A percentile compares a stretch with the other conserved stretches of the same genome.
Evolutionary conservation across 2,113 vertebrate species (phyloP).

Genomic region (Tupaia chinensis): DNA sequence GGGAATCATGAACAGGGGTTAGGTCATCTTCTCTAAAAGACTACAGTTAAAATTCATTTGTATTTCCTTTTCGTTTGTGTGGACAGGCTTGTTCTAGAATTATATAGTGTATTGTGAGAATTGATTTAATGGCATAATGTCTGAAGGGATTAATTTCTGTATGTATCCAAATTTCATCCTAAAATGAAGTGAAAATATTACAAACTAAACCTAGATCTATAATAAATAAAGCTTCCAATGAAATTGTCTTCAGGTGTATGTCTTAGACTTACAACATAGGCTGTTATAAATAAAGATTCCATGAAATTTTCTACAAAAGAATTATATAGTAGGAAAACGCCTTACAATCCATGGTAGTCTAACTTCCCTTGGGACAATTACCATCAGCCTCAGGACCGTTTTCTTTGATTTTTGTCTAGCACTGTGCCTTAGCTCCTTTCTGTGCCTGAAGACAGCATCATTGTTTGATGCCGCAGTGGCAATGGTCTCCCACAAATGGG

Average conservation of each 20-base stretch:
- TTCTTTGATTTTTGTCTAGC: not conserved
- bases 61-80: not conserved
- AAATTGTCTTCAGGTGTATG: no score
- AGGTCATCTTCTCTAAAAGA: not conserved
- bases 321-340: not conserved
- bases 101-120: no score
- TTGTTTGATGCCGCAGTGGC: not conserved
- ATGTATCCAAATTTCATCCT: no score
- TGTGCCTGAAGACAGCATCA: not conserved
- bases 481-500: not conserved
- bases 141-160: no score
- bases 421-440: not conserved
- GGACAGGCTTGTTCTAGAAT: not conserved
- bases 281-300: no score
- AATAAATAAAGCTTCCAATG: no score
- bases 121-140: no score
- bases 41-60: not conserved
- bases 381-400: not conserved
- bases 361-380: not conserved
- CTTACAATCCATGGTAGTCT: fast-evolving
- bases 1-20: not conserved
- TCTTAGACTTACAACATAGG: no score
- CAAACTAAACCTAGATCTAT: no score
- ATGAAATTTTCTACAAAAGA: no score
- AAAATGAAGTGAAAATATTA: no score